Evolutionary conservation across 2,113 vertebrate genomes (phyloP), one percentile per base, ranked within the genome.

Genomic region (Brachyhypopomus gauderio): DNA sequence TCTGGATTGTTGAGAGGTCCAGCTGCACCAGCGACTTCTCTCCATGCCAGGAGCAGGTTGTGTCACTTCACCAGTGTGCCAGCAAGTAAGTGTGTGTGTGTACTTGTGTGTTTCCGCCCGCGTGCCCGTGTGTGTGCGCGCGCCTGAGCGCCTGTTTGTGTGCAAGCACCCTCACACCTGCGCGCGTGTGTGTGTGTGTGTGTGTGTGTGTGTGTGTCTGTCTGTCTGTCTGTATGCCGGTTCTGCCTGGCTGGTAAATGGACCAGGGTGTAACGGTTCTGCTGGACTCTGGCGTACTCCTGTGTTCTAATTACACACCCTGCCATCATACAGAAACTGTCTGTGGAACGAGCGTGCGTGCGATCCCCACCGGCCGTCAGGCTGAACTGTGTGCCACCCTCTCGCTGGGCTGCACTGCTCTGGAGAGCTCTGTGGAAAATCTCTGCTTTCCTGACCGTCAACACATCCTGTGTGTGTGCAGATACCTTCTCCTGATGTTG

Each of bases 231-330:
- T 30, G 71, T 17, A 7, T n/a, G 4, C 9, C 16, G n/a, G 76
- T 36, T 79, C 60, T 58, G 80, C 85, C 87, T 84, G 85, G 63
- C 27, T 70, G 80, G 82, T 84, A 85, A 85, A 79, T 77, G 73
- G 38, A 69, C 84, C 73, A 14, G 52, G 38, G 36, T 23, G 79
- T 75, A 75, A 78, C 17, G 22, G 74, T 79, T 85, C 74, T 48
- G 30, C 78, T 80, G 84, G 77, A 80, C 25, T 25, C 73, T 19
- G 17, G 36, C 75, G 74, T 45, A 56, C 55, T 25, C 66, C n/a
- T 77, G 73, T 85, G 19, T 25, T 78, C 75, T 78, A 72, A 77
- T 55, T 67, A 48, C 7, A 20, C 58, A 52, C 69, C 45, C 70
- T 58, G 48, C 52, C 74, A 70, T 59, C 73, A 11, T 56, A 66